A percentile compares a stretch with the other conserved stretches of the same genome.
These are phyloP conservation scores for Mobula hypostoma DNA, from an alignment of 2,113 vertebrate species.

Conservation along the genomic window DNA sequence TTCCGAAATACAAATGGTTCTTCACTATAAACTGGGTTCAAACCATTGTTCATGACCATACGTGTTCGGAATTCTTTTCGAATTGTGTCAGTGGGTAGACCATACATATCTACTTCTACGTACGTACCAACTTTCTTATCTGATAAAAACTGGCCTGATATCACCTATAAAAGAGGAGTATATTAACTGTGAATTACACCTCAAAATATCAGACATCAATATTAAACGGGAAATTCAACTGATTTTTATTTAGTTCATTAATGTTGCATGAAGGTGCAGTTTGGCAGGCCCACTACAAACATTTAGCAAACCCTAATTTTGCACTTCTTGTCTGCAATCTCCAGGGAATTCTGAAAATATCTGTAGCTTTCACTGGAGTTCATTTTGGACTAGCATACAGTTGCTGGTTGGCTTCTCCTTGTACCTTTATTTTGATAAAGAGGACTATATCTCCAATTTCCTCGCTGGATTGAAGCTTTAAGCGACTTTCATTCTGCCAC, in stretches of 20 bases:
- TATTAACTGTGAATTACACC: background rate
- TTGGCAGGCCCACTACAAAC: background rate
- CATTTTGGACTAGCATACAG: background rate
- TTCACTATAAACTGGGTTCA: slow-evolving; percentile 96
- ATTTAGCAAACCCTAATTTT: background rate
- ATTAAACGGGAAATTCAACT: background rate
- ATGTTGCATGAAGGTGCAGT: background rate
- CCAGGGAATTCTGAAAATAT: background rate
- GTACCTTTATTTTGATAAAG: too few relatives aligned
- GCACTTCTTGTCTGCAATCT: background rate
- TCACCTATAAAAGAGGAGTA: slow-evolving; percentile 62
- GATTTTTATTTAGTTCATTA: background rate
- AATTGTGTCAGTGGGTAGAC: slow-evolving; percentile 91
- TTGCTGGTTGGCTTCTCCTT: background rate
- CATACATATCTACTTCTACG: slow-evolving; percentile 97
- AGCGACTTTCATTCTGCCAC: too few relatives aligned
- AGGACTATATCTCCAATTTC: too few relatives aligned
- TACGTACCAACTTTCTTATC: slow-evolving; percentile 97
- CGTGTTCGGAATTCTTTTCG: slow-evolving; percentile 93
- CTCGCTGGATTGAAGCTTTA: too few relatives aligned
- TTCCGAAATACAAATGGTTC: slow-evolving; percentile 96
- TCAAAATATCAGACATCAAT: too few relatives aligned
- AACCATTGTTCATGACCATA: slow-evolving; percentile 99
- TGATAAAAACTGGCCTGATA: slow-evolving; percentile 94
- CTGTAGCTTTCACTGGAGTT: background rate